Percentiles rank a stretch among this genome's conserved stretches.
These are phyloP conservation scores for Diprion similis DNA, from an alignment of 1,140 invertebrate species.

Conservation along the genomic window DNA sequence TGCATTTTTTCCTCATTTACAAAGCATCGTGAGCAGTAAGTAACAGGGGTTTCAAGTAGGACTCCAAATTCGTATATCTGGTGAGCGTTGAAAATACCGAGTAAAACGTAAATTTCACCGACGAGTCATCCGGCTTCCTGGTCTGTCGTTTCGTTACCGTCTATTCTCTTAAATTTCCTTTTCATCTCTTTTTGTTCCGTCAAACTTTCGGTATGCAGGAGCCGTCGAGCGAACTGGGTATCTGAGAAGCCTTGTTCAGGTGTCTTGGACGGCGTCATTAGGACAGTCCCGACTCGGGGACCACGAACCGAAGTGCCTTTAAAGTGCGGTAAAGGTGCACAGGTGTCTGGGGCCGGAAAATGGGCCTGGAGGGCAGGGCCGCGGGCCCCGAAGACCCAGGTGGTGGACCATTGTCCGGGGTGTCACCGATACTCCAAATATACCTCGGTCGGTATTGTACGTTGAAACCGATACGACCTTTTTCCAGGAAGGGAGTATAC, in stretches of 20 bases:
- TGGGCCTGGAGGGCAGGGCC: conserved; percentile 22
- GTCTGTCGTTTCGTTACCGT: no score
- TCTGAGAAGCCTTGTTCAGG: neutral
- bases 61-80: no score
- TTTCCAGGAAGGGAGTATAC: conserved; percentile 23
- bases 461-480: conserved; percentile 37
- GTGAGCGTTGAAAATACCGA: no score
- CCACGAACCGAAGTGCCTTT: conserved; percentile 6
- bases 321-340: conserved; percentile 14
- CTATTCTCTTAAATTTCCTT: no score
- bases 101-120: no score
- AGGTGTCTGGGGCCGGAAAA: conserved; percentile 8
- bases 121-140: no score
- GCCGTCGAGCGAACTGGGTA: neutral
- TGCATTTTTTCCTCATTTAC: no score
- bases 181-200: neutral
- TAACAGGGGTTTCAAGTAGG: no score
- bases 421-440: conserved; percentile 47
- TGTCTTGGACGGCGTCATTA: conserved; percentile 12
- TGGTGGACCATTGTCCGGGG: conserved; percentile 32
- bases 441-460: conserved; percentile 34
- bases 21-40: no score
- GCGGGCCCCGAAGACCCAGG: conserved; percentile 32
- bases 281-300: conserved; percentile 12
- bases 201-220: neutral